Conservation (phyloP, 2,113 vertebrate species). For the Macquaria ambigua region DNA sequence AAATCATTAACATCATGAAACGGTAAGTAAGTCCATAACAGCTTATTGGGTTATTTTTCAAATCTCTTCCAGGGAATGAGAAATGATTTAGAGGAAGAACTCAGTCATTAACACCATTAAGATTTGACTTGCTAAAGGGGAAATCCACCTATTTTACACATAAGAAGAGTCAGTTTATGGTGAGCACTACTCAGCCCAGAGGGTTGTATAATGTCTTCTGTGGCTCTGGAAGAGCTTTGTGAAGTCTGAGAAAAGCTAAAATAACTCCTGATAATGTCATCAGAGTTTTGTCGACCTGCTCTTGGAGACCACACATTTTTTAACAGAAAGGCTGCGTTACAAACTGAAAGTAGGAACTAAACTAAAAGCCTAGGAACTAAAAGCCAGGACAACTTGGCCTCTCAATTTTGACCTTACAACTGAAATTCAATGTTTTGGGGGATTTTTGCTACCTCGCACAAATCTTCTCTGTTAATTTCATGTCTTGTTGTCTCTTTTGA, state of each 20-base stretch:
- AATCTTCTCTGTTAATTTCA: too few relatives aligned
- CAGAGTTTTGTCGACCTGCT: not conserved
- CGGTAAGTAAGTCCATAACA: not conserved
- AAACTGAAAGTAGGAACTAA: too few relatives aligned
- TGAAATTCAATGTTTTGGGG: too few relatives aligned
- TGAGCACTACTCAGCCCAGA: not conserved
- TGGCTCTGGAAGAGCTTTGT: not conserved
- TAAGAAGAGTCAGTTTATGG: not conserved
- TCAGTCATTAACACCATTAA: not conserved
- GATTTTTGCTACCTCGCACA: too few relatives aligned
- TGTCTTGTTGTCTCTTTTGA: not conserved
- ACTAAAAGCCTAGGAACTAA: too few relatives aligned
- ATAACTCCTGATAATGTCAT: not conserved
- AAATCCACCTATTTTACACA: not conserved
- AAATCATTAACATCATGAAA: not conserved
- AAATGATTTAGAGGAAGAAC: not conserved
- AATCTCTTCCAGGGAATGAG: not conserved
- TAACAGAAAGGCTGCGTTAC: not conserved
- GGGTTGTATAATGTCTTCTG: not conserved
- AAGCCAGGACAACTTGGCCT: too few relatives aligned
- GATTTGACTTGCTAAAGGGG: not conserved
- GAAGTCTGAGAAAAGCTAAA: conserved; percentile 2
- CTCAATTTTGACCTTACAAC: too few relatives aligned
- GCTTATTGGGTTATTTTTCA: not conserved
- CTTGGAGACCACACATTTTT: not conserved